Base-by-base conservation (phyloP, 2,113 vertebrate species). In the Dendrocopos noguchii region DNA sequence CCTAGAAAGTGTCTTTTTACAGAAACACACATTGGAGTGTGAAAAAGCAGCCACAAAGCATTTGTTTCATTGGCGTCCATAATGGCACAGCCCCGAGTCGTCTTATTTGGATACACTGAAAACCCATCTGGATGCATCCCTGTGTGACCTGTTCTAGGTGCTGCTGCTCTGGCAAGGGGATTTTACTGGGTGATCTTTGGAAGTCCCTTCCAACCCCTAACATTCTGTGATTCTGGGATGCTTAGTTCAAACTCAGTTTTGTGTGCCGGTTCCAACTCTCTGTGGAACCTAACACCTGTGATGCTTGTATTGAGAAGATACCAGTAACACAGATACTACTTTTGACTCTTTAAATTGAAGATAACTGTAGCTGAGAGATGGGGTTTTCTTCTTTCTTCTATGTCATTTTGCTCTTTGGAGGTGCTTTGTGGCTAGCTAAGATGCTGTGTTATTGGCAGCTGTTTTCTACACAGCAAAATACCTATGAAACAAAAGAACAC, bases 271-370 rank as follows among this genome's bases (percentile, higher is more conserved):
- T 80, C 63, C 53, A 18, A 22, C 44, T 63, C 33, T 33, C 53
- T 56, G 53, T 68, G 63, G 27, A 84, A 79, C 20, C 52, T 36
- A 33, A 80, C 66, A 78, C 6, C 33, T 61, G 44, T 34, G 36
- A 31, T 29, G n/a, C 12, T 36, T 71, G 6, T 39, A 28, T 24
- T 19, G 39, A 79, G 19, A 81, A 79, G 29, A 31, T 6, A 63
- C 5, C 4, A 1, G 12, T 53, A 70, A 73, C n/a, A 59, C 25
- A 66, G 28, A 28, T 27, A 65, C 0, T 2, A 0, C 0, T 47
- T 90, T 66, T 87, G 14, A 12, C 8, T 82, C 66, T 85, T 61
- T 29, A 77, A 74, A 83, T 17, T 75, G 33, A 68, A 76, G 29
- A n/a, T 66, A 77, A n/a, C 25, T 75, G 1, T 20, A 63, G 25